A percentile compares a stretch with the other conserved stretches of the same genome.
Evolutionary conservation across 1,140 invertebrate genomes (phyloP).

Genomic region (Chironomus striatipennis): DNA sequence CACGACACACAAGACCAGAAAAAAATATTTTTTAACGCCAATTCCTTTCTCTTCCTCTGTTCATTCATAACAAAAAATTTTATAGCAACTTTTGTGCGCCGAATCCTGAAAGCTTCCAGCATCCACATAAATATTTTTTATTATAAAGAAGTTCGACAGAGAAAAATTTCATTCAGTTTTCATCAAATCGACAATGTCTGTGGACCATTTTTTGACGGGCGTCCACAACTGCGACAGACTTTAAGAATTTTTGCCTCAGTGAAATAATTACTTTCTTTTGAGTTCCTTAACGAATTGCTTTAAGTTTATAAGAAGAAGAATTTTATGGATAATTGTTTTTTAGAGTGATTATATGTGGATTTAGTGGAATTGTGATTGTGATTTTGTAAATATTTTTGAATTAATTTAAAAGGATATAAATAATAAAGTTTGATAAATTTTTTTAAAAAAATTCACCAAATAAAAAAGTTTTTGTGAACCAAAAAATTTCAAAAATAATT

Average conservation of each 20-base stretch:
- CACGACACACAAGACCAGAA: neutral
- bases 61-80: constrained; percentile 2
- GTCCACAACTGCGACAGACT: neutral
- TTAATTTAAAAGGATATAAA: too few species aligned
- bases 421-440: too few species aligned
- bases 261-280: too few species aligned
- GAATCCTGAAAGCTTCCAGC: neutral
- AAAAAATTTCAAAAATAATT: too few species aligned
- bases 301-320: too few species aligned
- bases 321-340: too few species aligned
- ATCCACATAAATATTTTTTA: neutral
- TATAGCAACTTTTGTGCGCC: neutral
- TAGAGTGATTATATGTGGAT: too few species aligned
- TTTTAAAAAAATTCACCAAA: too few species aligned
- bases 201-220: neutral
- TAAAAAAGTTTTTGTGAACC: too few species aligned
- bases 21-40: neutral
- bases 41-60: neutral
- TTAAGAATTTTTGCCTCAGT: neutral
- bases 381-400: too few species aligned
- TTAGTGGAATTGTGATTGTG: too few species aligned
- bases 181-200: neutral
- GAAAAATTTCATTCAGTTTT: neutral
- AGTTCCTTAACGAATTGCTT: too few species aligned
- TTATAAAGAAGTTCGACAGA: neutral